Evolutionary conservation across 2,888 invertebrate species (phyloP), one percentile per base, ranked within the genome.

Genomic region (Podotricha telesiphe): DNA sequence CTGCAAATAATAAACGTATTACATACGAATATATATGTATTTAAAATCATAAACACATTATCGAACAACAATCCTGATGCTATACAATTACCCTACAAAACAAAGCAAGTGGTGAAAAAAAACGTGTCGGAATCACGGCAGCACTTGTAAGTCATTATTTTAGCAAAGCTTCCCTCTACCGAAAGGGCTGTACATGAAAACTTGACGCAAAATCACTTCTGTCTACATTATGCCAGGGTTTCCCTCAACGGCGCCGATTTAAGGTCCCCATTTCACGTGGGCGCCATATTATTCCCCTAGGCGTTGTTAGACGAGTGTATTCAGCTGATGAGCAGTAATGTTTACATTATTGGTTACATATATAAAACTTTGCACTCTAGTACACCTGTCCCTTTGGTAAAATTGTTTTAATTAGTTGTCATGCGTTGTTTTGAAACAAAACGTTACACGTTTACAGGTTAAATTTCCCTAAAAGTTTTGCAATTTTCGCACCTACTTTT

Each of bases 201-300:
- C 70, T 70, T 65, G 58, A 67, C 62, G 72, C 34, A 40, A 71
- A 71, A 71, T 71, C 68, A 71, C 71, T 71, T 68, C 62, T 65
- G 71, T 68, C 68, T 71, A 58, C 68, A 66, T 65, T 40, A 58
- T 50, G 62, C 20, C 53, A 61, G 65, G 55, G 70, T 51, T 70
- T 71, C 62, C 65, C 61, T 67, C 66, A 61, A 34, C 59, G 40
- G 67, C 59, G 62, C 53, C 68, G 63, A 68, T 71, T 65, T 68
- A 68, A 65, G 20, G 53, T 62, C 62, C 68, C 65, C 61, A 42
- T 67, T 68, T 45, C 56, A 51, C 40, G 65, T 67, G 67, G 61
- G 42, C 62, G 65, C 61, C 65, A 67, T 62, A 28, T 50, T 66
- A 65, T 70, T 68, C 70, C 72, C 72, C 65, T 22, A 58, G 67